Evolutionary conservation across 37 sponge, comb jelly and placozoan genomes (phyloP), one percentile per base, ranked within the genome.

Genomic region (Chondrosia reniformis): DNA sequence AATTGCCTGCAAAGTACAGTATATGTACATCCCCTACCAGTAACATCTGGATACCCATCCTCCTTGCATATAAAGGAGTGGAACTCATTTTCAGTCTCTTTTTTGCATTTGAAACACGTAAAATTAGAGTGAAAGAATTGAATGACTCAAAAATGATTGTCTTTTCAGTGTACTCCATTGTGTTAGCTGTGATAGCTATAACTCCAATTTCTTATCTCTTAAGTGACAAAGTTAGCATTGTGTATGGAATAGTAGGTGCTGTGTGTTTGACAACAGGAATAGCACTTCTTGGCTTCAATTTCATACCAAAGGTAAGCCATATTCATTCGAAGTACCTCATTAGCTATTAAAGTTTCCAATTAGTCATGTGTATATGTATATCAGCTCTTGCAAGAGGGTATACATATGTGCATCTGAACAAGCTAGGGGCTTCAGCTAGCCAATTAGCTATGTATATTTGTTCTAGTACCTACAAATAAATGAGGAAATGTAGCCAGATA

Each of bases 121-220:
- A 81, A 27, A 39, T 81, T 36, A 45, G 44, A 44, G 31, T 83
- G 28, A 63, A 67, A 25, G 66, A 52, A 3, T 55, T 83, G 33
- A 75, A 83, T 27, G 83, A 83, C 38, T 74, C 83, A 33, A 83
- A 75, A 32, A 33, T 27, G n/a, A 64, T 75, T 28, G 67, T 63
- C 34, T 75, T 79, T 69, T 81, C 79, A 33, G 84, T 88, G 22
- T 88, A 88, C 41, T 40, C 79, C 15, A 79, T 79, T 41, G 88
- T 83, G 38, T 46, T 88, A 4, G 56, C 82, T 34, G 83, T 80
- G 1, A 27, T 88, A 38, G 79, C 88, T 17, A 46, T 83, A 34
- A 55, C 84, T 15, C 80, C 80, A 2, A 75, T 80, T 13, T 74
- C 74, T 12, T 4, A 76, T 24, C 25, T 88, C 19, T 59, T 88